These are phyloP conservation scores for Struthidea cinerea DNA, from an alignment of 2,113 vertebrate genomes.

Conservation along the genomic window DNA sequence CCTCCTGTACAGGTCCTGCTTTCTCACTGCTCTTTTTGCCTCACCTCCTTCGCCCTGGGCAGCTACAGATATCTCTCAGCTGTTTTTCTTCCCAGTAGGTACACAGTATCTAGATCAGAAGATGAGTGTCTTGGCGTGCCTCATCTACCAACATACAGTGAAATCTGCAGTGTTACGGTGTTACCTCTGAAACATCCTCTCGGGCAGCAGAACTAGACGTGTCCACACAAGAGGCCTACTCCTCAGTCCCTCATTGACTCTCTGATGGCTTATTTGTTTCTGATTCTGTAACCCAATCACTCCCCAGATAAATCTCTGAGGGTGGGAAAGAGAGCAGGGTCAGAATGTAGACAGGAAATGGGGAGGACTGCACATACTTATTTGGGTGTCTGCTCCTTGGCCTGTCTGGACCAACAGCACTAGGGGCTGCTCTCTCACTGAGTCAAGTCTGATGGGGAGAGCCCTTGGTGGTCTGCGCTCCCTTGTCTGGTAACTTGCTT, in stretches of 20 bases:
- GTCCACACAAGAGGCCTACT: not conserved
- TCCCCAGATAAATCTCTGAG: constrained; percentile 15
- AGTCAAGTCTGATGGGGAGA: not conserved
- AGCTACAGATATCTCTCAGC: not conserved
- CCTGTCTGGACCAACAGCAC: constrained; percentile 15
- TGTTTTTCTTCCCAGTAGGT: not conserved
- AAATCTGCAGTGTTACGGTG: not conserved
- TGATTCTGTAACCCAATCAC: not conserved
- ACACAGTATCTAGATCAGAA: not conserved
- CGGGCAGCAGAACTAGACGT: not conserved
- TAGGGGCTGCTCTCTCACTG: not conserved
- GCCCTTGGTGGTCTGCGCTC: constrained; percentile 25
- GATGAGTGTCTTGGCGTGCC: not conserved
- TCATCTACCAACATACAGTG: not conserved
- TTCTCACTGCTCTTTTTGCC: not conserved
- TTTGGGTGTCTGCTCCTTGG: constrained; percentile 21
- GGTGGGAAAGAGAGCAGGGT: constrained; percentile 42
- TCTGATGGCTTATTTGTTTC: not conserved
- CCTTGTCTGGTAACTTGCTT: not conserved
- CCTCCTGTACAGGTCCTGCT: not conserved
- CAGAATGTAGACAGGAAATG: constrained; percentile 38
- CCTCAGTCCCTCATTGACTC: not conserved
- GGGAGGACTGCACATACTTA: not conserved
- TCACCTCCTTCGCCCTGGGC: not conserved
- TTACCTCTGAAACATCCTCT: not conserved